phyloP scores from a whole-genome alignment of 2,888 invertebrate genomes.

The Eupithecia vulgata region DNA sequence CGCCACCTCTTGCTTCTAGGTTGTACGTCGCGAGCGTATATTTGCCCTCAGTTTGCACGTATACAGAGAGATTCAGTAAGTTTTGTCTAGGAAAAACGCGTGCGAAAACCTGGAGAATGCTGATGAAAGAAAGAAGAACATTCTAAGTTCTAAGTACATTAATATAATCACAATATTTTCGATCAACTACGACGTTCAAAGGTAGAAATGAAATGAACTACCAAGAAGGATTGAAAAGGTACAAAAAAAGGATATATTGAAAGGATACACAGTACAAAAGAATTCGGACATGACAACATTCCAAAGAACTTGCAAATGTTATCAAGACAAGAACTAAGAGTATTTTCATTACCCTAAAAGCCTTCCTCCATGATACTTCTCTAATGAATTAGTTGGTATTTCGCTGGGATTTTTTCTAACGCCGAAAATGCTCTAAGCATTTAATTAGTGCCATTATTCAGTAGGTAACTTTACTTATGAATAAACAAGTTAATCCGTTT shows the following conservation, averaged over 20 bases:
- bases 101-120: too few species aligned
- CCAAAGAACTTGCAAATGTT: background rate
- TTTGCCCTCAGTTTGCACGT: too few species aligned
- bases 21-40: too few species aligned
- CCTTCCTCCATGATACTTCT: slow-evolving; percentile 23
- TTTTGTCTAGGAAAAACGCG: too few species aligned
- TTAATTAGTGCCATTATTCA: slow-evolving; percentile 24
- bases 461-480: background rate
- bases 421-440: slow-evolving; percentile 16
- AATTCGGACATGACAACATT: background rate
- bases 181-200: too few species aligned
- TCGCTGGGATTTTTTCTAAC: slow-evolving; percentile 17
- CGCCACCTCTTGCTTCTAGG: too few species aligned
- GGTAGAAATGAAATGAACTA: too few species aligned
- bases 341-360: slow-evolving; percentile 39
- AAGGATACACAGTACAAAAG: background rate
- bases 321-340: background rate
- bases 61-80: too few species aligned
- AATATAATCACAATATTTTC: too few species aligned
- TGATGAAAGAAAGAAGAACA: too few species aligned
- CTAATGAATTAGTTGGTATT: slow-evolving; percentile 40
- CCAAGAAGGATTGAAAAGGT: background rate
- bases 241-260: too few species aligned
- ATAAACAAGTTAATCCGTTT: slow-evolving; percentile 5
- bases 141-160: too few species aligned